Evolutionary conservation across 1,140 invertebrate genomes (phyloP).

Genomic region (Zaprionus ornatus): DNA sequence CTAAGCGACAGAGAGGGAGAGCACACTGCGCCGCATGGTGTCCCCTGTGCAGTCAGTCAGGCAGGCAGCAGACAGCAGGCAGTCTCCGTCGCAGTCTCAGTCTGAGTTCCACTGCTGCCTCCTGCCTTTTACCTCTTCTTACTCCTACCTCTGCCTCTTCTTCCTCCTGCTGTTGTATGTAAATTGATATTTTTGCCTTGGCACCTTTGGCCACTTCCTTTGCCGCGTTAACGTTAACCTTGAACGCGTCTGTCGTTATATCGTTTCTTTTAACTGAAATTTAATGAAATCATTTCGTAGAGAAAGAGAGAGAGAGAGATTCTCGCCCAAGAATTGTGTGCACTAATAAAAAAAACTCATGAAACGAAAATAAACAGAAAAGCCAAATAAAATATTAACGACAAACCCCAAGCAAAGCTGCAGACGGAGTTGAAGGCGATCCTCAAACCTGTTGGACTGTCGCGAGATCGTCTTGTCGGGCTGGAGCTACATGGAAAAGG

Average conservation of each 20-base stretch:
- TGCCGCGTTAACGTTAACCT: conserved; percentile 51
- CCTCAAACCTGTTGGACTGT: conserved; percentile 52
- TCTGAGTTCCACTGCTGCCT: not conserved
- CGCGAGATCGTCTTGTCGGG: not conserved
- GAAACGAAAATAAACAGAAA: conserved; percentile 22
- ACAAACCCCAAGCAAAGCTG: conserved; percentile 32
- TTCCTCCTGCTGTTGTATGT: conserved; percentile 49
- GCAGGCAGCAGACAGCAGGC: conserved; percentile 18
- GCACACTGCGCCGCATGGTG: conserved; percentile 63
- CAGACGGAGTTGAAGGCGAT: conserved; percentile 15
- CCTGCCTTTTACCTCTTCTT: not conserved
- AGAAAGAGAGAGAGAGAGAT: not conserved
- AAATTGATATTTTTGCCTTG: conserved; percentile 73
- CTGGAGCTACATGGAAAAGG: conserved; percentile 68
- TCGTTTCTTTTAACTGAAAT: conserved; percentile 58
- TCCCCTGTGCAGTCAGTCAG: conserved; percentile 45
- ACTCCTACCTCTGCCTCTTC: not conserved
- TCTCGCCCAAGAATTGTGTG: conserved; percentile 42
- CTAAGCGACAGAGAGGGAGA: conserved; percentile 18
- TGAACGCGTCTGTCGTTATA: conserved; percentile 61
- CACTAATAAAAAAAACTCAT: conserved; percentile 24
- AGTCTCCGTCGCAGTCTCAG: conserved; percentile 16
- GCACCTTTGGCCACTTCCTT: conserved; percentile 63
- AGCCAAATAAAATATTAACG: conserved; percentile 74
- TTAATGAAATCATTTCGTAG: conserved; percentile 76